These are phyloP conservation scores for Apis laboriosa DNA, from an alignment of 1,140 invertebrate species.

Conservation along the genomic window DNA sequence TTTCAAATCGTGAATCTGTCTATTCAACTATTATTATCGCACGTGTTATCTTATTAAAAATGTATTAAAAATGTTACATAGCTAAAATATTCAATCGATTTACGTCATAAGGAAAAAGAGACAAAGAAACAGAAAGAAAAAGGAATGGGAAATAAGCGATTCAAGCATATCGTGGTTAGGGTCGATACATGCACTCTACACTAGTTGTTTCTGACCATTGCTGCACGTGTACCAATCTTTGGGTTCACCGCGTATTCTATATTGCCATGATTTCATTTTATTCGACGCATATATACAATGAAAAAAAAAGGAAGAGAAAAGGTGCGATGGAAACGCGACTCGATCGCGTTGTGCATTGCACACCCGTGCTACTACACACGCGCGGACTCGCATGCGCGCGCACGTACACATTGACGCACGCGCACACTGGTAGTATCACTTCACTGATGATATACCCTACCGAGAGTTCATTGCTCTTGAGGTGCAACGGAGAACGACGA, in stretches of 20 bases:
- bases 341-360: conserved; percentile 28
- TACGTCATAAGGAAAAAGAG: neutral
- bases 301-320: conserved; percentile 36
- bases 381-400: conserved; percentile 48
- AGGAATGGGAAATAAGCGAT: neutral
- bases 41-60: conserved; percentile 54
- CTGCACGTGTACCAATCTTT: conserved; percentile 19
- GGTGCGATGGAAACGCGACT: conserved; percentile 25
- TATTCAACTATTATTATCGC: conserved; percentile 1
- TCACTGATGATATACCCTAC: conserved; percentile 77
- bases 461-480: conserved; percentile 79
- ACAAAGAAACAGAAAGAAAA: no score
- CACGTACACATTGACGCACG: conserved; percentile 29
- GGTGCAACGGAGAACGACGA: conserved; percentile 66
- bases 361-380: conserved; percentile 42
- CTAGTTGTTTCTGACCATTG: conserved; percentile 1
- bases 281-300: conserved; percentile 34
- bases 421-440: conserved; percentile 75
- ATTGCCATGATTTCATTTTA: conserved; percentile 42
- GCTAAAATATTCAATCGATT: conserved; percentile 47
- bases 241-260: neutral
- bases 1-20: conserved; percentile 13
- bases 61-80: conserved; percentile 9
- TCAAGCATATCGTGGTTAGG: conserved; percentile 1
- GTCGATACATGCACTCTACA: neutral